A percentile compares a stretch with the other conserved stretches of the same genome.
These are phyloP conservation scores for Baccha elongata DNA, from an alignment of 2,888 invertebrate species.

Conservation along the genomic window DNA sequence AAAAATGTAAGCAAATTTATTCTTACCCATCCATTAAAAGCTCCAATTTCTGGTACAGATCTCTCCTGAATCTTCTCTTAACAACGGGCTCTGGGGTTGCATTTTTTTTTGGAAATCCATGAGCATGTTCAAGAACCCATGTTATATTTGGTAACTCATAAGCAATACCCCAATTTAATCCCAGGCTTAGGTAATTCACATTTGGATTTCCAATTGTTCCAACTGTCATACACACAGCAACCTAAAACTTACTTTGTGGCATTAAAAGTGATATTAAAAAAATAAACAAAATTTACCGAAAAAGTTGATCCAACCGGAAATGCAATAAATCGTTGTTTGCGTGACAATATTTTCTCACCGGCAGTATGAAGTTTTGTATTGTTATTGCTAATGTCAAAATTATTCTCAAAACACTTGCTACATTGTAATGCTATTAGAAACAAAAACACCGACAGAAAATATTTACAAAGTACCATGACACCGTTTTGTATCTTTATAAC, in stretches of 20 bases:
- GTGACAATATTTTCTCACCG: slow-evolving; percentile 73
- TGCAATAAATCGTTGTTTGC: slow-evolving; percentile 83
- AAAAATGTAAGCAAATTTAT: no score
- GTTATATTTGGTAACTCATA: slow-evolving; percentile 85
- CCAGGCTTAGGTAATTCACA: slow-evolving; percentile 85
- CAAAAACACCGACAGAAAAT: neutral
- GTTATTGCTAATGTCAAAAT: neutral
- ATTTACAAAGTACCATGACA: neutral
- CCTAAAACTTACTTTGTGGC: slow-evolving; percentile 71
- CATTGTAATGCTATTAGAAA: no score
- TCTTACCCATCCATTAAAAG: slow-evolving; percentile 87
- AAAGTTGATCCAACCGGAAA: slow-evolving; percentile 84
- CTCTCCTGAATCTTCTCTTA: slow-evolving; percentile 85
- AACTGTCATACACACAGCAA: slow-evolving; percentile 86
- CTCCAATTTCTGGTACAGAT: slow-evolving; percentile 88
- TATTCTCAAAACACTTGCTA: no score
- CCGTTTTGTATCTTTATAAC: no score
- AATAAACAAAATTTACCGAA: slow-evolving; percentile 83
- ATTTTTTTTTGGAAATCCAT: slow-evolving; percentile 74
- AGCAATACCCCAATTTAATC: slow-evolving; percentile 88
- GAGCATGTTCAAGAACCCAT: slow-evolving; percentile 82
- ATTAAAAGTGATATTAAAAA: no score
- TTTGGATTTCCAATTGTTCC: slow-evolving; percentile 85
- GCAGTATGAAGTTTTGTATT: neutral
- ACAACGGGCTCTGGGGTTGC: slow-evolving; percentile 74